Conservation (phyloP, 2,113 vertebrate species). For the Myodes glareolus region DNA sequence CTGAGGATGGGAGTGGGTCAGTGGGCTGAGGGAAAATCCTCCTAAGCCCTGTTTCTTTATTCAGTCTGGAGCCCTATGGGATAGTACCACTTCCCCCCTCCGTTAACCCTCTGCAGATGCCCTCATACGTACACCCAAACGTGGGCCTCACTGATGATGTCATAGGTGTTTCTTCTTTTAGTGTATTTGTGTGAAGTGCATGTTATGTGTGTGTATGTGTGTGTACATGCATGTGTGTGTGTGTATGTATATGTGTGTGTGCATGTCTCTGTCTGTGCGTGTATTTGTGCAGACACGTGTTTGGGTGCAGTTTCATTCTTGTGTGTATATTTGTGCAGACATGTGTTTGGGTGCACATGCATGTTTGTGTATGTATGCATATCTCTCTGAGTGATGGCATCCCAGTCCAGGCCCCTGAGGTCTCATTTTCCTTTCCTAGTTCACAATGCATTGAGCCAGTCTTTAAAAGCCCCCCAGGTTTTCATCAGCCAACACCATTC, state of each 20-base stretch:
- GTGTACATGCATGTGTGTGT: neutral
- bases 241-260: neutral
- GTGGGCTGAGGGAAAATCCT: neutral
- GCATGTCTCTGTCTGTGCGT: accelerated
- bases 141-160: neutral
- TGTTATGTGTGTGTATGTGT: neutral
- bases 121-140: neutral
- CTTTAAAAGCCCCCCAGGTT: neutral
- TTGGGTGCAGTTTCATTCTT: too few species aligned
- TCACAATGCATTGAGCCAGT: neutral
- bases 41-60: neutral
- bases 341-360: neutral
- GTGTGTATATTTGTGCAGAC: neutral
- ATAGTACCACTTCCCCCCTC: neutral
- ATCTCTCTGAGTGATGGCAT: neutral
- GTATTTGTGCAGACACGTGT: neutral
- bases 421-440: neutral
- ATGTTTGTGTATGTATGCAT: neutral
- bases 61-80: neutral
- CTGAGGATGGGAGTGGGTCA: neutral
- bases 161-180: neutral
- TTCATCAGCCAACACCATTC: neutral
- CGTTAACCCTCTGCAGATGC: neutral
- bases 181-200: neutral
- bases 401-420: neutral